Evolutionary conservation across 1,140 invertebrate species (phyloP), one percentile per base, ranked within the genome.

Genomic region (Drosophila erecta): DNA sequence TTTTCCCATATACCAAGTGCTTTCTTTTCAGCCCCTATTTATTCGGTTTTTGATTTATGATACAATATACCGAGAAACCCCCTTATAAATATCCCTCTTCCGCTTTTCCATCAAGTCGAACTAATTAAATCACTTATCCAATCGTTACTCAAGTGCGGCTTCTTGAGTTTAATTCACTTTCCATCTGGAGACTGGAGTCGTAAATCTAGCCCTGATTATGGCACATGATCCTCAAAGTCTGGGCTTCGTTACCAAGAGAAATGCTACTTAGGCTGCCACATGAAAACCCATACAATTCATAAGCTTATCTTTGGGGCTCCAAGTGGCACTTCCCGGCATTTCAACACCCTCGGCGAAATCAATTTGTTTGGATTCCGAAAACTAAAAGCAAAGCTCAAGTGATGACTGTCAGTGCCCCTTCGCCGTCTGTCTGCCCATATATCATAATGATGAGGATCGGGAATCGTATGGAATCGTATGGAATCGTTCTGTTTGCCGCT

Each of bases 281-380:
- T 27, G 8, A 47, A 51, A 27, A 44, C 56, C 40, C 20, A 60
- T 20, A 55, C 35, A 20, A 11, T 30, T 33, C n/a, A 43, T 59
- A 30, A 58, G 69, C 69, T 72, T 59, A 71, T 71, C 65, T 72
- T 43, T 17, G 14, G 14, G 10, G 44, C 40, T 20, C 51, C 75
- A 86, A 87, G 83, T 86, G 83, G 47, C 83, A 86, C 81, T 86
- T 87, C 54, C 69, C 53, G 65, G 81, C 61, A 72, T 84, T 84
- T 84, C 80, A 84, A 79, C 81, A 81, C 81, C 38, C 72, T 69
- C 56, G 41, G 41, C 67, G 58, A 64, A 86, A 86, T 86, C 79
- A 86, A 86, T 86, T 86, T 86, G 83, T 69, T 76, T 81, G 75
- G 79, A 43, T 59, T 74, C 67, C 46, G 38, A 57, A 66, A 65